phyloP scores from a whole-genome alignment of 2,797 vertebrate genomes.

The Eulemur albifrons region DNA sequence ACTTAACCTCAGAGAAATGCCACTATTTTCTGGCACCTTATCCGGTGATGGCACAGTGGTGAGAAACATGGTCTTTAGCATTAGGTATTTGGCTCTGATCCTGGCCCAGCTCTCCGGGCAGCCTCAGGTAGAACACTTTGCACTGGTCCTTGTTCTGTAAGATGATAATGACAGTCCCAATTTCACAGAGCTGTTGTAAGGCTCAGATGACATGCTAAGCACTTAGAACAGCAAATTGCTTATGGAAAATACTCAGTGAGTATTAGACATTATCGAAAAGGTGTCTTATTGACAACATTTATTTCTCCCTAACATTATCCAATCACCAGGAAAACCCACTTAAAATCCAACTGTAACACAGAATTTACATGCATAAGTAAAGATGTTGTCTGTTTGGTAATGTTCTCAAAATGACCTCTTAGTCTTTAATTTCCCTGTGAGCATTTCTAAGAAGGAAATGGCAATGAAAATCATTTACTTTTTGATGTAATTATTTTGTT shows the following conservation, averaged over 20 bases:
- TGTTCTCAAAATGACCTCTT: constrained; percentile 61
- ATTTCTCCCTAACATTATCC: background rate
- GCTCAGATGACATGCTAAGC: background rate
- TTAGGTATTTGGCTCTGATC: background rate
- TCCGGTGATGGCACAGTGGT: background rate
- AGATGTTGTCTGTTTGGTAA: background rate
- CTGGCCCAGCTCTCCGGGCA: background rate
- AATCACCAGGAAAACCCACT: background rate
- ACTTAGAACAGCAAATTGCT: background rate
- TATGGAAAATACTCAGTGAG: background rate
- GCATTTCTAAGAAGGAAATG: constrained; percentile 79
- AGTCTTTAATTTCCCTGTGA: constrained; percentile 61
- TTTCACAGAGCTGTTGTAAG: background rate
- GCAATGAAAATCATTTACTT: constrained; percentile 71
- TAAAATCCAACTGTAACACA: background rate
- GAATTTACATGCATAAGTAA: constrained; percentile 63
- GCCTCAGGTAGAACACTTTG: background rate
- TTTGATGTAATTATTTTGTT: constrained; percentile 63
- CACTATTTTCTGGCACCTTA: background rate
- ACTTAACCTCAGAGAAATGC: background rate
- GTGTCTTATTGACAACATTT: background rate
- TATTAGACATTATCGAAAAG: background rate
- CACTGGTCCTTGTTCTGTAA: background rate
- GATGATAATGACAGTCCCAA: background rate
- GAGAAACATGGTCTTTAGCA: rapidly evolving